Base-by-base conservation (phyloP, 2,113 vertebrate genomes). In the Boleophthalmus pectinirostris region DNA sequence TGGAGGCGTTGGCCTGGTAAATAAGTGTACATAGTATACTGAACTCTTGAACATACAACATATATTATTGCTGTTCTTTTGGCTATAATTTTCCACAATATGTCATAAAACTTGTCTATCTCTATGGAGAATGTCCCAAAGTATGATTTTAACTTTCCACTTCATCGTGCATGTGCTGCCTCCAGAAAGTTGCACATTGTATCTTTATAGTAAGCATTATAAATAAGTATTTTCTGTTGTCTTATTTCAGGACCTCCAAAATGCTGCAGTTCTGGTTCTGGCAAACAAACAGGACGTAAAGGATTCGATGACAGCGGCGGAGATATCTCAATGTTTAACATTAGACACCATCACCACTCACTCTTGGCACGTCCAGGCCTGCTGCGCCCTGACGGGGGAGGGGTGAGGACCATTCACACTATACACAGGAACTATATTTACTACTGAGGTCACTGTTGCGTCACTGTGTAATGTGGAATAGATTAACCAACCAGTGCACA, bases 261-360 rank as follows among this genome's bases (percentile, higher is more conserved):
- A 94, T 0, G 94, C 94, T 0, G 91, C 94, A 0, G 75, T 96
- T 60, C 88, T 97, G 0, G 88, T 97, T 65, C 77, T 96, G 83
- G 95, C 95, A 72, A 96, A 95, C 86, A 96, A 97, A 79, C 95
- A 96, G 45, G 95, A 95, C 35, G 68, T 95, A 70, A 95, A 95
- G 70, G 90, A 92, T 80, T 96, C 94, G 1, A 91, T 96, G 94
- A 90, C 93, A 1, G 88, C 90, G 0, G 68, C 87, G 0, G 94
- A 96, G 86, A 95, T 96, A 85, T 96, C 95, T 9, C 83, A 89
- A 16, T 90, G 75, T 66, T 93, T 96, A 54, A 95, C 92, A 0
- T 92, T 96, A 15, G 90, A 88, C 38, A 87, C 93, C 71, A 94
- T 96, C 88, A 95, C 90, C 25, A 90, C 93, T 14, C 94, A 93